A percentile compares a stretch with the other conserved stretches of the same genome.
Evolutionary conservation across 1,140 invertebrate genomes (phyloP).

Genomic region (Anthonomus grandis): DNA sequence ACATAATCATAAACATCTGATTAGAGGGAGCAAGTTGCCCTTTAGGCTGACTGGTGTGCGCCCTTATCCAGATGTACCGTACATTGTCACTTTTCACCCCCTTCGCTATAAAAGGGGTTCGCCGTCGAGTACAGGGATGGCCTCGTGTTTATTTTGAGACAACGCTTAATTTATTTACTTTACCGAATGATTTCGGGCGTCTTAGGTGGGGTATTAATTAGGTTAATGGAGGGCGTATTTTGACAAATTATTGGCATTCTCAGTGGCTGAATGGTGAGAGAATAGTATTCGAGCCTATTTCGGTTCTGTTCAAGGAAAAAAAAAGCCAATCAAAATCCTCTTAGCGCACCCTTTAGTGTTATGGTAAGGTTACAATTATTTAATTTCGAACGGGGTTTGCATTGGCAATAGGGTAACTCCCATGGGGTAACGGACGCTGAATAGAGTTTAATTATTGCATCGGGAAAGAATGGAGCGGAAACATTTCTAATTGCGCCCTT

Average conservation of each 20-base stretch:
- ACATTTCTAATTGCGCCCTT: conserved; percentile 19
- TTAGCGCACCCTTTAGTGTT: too few species aligned
- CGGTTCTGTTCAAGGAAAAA: too few species aligned
- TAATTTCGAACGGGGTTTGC: conserved; percentile 20
- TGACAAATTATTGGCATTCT: too few species aligned
- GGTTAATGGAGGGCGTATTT: too few species aligned
- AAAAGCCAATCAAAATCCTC: too few species aligned
- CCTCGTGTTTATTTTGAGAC: conserved; percentile 6
- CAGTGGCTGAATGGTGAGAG: too few species aligned
- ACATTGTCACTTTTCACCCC: conserved; percentile 19
- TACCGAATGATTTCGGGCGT: too few species aligned
- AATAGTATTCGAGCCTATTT: too few species aligned
- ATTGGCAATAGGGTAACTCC: conserved; percentile 19
- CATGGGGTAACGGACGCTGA: conserved; percentile 15
- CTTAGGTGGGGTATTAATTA: too few species aligned
- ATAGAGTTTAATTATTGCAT: conserved; percentile 23
- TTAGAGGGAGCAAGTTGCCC: conserved; percentile 9
- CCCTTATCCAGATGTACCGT: conserved; percentile 18
- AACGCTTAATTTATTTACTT: too few species aligned
- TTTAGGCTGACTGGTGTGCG: conserved; percentile 6
- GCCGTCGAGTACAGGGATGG: conserved; percentile 9
- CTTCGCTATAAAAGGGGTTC: conserved; percentile 8
- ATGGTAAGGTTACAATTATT: conserved; percentile 28
- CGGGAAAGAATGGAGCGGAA: conserved; percentile 20
- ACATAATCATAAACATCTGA: conserved; percentile 15